These are phyloP conservation scores for Drosophila chauvacae DNA, from an alignment of 1,140 invertebrate species.

Conservation along the genomic window DNA sequence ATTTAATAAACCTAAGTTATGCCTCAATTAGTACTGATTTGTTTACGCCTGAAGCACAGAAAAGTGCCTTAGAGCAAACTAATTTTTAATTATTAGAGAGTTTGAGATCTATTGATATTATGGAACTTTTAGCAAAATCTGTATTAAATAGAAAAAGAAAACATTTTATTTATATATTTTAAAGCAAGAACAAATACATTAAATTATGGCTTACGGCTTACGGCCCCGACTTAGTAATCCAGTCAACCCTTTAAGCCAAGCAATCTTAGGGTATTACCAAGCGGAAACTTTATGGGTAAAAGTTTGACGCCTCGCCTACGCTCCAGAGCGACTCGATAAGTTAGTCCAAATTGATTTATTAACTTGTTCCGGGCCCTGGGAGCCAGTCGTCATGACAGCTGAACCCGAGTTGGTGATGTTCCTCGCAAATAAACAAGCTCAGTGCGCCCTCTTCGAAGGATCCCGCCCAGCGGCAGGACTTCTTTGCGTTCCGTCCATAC, in stretches of 20 bases:
- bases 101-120: too few relatives aligned
- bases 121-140: too few relatives aligned
- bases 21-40: too few relatives aligned
- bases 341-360: constrained; percentile 81
- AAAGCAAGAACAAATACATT: neutral
- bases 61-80: too few relatives aligned
- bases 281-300: constrained; percentile 53
- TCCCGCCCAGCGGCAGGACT: constrained; percentile 16
- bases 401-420: constrained; percentile 20
- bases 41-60: neutral
- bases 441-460: constrained; percentile 15
- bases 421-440: constrained; percentile 74
- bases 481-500: constrained; percentile 27
- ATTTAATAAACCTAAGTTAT: too few relatives aligned
- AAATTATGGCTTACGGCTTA: neutral
- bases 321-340: constrained; percentile 66
- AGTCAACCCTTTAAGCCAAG: neutral
- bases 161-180: neutral
- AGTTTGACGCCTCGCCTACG: constrained; percentile 77
- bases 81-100: too few relatives aligned
- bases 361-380: constrained; percentile 54
- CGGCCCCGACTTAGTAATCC: too few relatives aligned
- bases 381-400: constrained; percentile 73
- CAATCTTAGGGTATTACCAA: constrained; percentile 16
- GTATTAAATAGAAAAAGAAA: neutral